phyloP scores from a whole-genome alignment of 1,140 invertebrate genomes.

The Eciton burchellii region DNA sequence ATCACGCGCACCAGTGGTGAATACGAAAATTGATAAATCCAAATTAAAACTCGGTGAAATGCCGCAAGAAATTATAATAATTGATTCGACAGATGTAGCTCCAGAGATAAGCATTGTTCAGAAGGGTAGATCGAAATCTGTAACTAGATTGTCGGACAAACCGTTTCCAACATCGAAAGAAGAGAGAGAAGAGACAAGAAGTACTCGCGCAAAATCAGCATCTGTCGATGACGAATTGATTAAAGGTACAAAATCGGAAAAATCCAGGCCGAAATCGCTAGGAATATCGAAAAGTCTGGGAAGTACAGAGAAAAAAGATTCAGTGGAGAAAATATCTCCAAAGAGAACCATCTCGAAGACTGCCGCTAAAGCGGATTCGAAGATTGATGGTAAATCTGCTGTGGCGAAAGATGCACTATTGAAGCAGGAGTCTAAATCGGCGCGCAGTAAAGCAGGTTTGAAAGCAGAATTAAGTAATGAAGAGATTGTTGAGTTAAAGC shows the following conservation, averaged over 20 bases:
- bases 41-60: slow-evolving; percentile 84
- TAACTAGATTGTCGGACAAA: slow-evolving; percentile 79
- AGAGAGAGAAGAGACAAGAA: slow-evolving; percentile 77
- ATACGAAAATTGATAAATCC: slow-evolving; percentile 82
- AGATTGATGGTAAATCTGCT: slow-evolving; percentile 11
- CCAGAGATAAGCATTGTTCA: slow-evolving; percentile 84
- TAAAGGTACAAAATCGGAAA: slow-evolving; percentile 79
- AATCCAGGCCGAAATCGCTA: slow-evolving; percentile 81
- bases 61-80: slow-evolving; percentile 85
- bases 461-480: slow-evolving; percentile 21
- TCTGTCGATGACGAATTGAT: slow-evolving; percentile 84
- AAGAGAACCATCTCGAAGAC: slow-evolving; percentile 76
- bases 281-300: slow-evolving; percentile 83
- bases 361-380: slow-evolving; percentile 7
- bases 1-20: slow-evolving; percentile 76
- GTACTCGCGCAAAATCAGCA: slow-evolving; percentile 80
- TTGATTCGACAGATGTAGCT: slow-evolving; percentile 82
- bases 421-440: slow-evolving; percentile 47
- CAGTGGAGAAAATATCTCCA: slow-evolving; percentile 81
- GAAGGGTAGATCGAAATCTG: slow-evolving; percentile 84
- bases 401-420: slow-evolving; percentile 6
- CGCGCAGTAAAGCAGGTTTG: slow-evolving; percentile 5
- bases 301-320: slow-evolving; percentile 83
- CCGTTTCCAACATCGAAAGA: slow-evolving; percentile 78
- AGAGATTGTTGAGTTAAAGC: slow-evolving; percentile 23